Conservation (phyloP, 2,888 invertebrate genomes). For the Drosophila mercatorum region DNA sequence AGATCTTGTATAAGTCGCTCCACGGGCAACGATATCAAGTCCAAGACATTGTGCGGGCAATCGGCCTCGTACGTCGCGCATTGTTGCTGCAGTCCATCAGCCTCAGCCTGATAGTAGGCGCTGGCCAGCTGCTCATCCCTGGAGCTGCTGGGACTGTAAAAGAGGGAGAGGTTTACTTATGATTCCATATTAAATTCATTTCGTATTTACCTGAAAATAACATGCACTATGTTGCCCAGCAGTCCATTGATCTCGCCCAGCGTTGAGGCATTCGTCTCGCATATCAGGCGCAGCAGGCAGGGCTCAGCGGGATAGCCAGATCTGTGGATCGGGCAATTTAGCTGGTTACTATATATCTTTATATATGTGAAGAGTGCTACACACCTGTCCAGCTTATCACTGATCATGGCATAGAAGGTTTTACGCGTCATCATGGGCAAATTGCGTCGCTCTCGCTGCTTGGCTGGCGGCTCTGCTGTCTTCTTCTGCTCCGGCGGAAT, state of each 20-base stretch:
- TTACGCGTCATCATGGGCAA: conserved; percentile 73
- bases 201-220: conserved; percentile 88
- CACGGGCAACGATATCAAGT: conserved; percentile 79
- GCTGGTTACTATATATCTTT: too few species aligned
- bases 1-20: conserved; percentile 70
- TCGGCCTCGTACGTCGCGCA: conserved; percentile 58
- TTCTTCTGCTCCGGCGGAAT: neutral
- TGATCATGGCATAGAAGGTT: conserved; percentile 78
- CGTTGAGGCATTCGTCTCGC: conserved; percentile 86
- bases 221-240: conserved; percentile 88
- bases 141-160: conserved; percentile 77
- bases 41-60: conserved; percentile 75
- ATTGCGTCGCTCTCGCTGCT: conserved; percentile 45
- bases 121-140: conserved; percentile 72
- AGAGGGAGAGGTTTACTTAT: neutral
- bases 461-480: neutral
- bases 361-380: neutral
- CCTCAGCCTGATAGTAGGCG: conserved; percentile 79
- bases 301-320: conserved; percentile 86
- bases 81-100: conserved; percentile 69
- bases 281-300: conserved; percentile 88
- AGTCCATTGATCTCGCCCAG: conserved; percentile 87
- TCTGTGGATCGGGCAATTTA: conserved; percentile 34
- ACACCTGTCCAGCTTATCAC: conserved; percentile 79
- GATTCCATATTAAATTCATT: neutral